Base-by-base conservation (phyloP, 2,113 vertebrate species). In the Rhabdomys dilectus region DNA sequence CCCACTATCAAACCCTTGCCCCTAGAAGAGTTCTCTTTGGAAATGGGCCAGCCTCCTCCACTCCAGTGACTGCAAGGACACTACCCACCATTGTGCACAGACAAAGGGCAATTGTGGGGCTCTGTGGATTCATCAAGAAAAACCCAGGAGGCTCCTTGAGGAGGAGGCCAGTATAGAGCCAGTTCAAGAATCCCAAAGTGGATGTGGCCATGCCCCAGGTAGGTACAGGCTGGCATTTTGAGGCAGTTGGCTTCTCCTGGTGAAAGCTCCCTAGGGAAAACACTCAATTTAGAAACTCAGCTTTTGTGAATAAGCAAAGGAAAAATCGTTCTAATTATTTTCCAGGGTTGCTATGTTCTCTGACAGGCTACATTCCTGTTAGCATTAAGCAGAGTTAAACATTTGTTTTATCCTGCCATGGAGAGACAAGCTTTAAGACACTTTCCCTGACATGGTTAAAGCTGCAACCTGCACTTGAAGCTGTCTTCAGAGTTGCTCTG, bases 271-370 rank as follows among this genome's bases (percentile, higher is more conserved):
- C 72, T 80, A 66, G 92, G n/a, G 48, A 91, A 93, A 39, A 15
- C 26, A 1, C 75, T 68, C n/a, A 15, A 36, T 73, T 78, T 91
- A 66, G 58, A 95, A 68, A 51, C 58, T 93, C 64, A 60, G 21
- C 86, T 88, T n/a, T 96, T 89, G 95, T 93, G 95, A 84, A 85
- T 4, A 75, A 89, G 45, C 51, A 89, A 88, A 94, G 91, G 91
- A 34, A 94, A 97, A 94, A 70, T 53, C 19, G 34, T 70, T 36
- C 34, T 77, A 77, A 91, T 84, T 66, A 51, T 89, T 89, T 96
- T 91, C 88, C 90, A 75, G 53, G 56, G 62, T 29, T 77, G n/a
- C 64, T 48, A 1, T 34, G 78, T 75, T 86, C 85, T 84, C 86
- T 91, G 94, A 72, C 17, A 75, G 8, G 70, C 80, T 89, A 39